Conservation (phyloP, 2,888 invertebrate genomes). For the Mimachlamys varia region DNA sequence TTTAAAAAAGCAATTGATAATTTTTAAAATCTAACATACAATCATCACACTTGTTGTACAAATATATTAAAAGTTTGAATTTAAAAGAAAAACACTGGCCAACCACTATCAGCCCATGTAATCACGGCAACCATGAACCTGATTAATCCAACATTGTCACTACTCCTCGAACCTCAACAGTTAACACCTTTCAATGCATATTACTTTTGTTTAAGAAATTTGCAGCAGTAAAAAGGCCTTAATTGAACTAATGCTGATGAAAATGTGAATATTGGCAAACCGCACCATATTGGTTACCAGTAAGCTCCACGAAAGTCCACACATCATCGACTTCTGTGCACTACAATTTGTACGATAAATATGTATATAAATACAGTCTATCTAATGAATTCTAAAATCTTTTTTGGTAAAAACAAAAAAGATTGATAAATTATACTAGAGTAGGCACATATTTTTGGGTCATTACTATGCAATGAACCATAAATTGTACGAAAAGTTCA, state of each 20-base stretch:
- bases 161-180: slow-evolving; percentile 7
- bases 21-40: slow-evolving; percentile 11
- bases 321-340: too few relatives aligned
- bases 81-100: not conserved
- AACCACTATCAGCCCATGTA: not conserved
- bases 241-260: not conserved
- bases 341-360: too few relatives aligned
- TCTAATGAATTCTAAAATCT: too few relatives aligned
- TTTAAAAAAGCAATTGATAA: slow-evolving; percentile 16
- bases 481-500: not conserved
- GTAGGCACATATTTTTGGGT: too few relatives aligned
- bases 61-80: slow-evolving; percentile 19
- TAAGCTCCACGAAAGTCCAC: too few relatives aligned
- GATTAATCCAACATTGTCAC: not conserved
- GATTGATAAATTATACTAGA: too few relatives aligned
- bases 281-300: not conserved
- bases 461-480: too few relatives aligned
- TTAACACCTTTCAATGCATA: not conserved
- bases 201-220: not conserved
- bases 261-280: not conserved
- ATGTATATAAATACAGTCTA: too few relatives aligned
- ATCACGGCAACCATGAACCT: not conserved
- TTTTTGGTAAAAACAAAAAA: too few relatives aligned
- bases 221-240: too few relatives aligned
- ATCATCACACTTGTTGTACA: not conserved